Conservation (phyloP, 1,140 invertebrate genomes). For the Heliconius hermathena region DNA sequence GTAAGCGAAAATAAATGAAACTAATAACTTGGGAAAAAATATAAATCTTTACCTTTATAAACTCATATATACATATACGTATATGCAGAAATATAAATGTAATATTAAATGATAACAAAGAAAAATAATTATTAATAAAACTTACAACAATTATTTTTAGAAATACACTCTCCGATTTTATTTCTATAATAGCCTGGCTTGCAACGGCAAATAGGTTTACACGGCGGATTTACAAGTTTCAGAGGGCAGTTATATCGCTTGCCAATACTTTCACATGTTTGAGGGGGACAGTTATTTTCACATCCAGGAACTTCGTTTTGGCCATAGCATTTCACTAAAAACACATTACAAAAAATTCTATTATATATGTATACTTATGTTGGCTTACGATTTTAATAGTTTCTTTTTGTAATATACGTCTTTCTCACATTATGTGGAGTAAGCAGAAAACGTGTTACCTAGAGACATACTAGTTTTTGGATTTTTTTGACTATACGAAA, state of each 20-base stretch:
- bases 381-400: neutral
- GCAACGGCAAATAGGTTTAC: constrained; percentile 43
- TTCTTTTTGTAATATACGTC: neutral
- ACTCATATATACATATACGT: no score
- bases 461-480: no score
- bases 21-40: no score
- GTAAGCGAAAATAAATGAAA: constrained; percentile 14
- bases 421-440: no score
- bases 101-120: neutral
- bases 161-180: constrained; percentile 49
- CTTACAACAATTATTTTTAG: constrained; percentile 46
- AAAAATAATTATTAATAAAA: constrained; percentile 24
- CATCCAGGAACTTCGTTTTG: constrained; percentile 34
- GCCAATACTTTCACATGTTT: constrained; percentile 50
- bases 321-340: constrained; percentile 24
- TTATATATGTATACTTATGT: no score
- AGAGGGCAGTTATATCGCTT: constrained; percentile 34
- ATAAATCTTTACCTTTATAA: no score
- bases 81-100: no score
- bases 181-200: constrained; percentile 48
- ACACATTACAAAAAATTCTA: neutral
- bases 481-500: no score
- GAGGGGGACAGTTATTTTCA: neutral
- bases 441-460: no score
- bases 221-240: constrained; percentile 17